Percentiles rank a stretch among this genome's conserved stretches.
Evolutionary conservation across 2,888 invertebrate genomes (phyloP).

Genomic region (Tipula unca): DNA sequence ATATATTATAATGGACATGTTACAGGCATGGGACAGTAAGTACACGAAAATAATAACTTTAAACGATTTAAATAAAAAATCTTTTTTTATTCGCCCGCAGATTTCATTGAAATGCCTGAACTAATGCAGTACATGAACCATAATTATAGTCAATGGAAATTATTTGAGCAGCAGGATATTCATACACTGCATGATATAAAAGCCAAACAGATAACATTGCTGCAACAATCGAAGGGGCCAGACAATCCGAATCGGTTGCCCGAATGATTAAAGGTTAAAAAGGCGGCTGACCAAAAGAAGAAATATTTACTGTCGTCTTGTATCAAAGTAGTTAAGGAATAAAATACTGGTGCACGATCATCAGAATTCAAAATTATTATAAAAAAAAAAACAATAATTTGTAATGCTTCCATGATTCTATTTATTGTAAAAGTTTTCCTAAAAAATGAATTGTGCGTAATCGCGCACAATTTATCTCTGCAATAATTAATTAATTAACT

Average conservation of each 20-base stretch:
- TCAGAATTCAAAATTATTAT: background rate
- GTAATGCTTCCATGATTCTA: background rate
- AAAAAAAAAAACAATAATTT: background rate
- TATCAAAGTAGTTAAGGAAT: background rate
- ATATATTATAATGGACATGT: slow-evolving; percentile 96
- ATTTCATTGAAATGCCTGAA: slow-evolving; percentile 89
- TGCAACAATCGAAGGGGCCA: background rate
- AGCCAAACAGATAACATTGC: slow-evolving; percentile 35
- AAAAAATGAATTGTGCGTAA: background rate
- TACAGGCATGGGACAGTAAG: slow-evolving; percentile 92
- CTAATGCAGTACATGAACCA: slow-evolving; percentile 71
- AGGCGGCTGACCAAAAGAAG: background rate
- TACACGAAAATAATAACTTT: background rate
- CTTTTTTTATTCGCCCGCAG: slow-evolving; percentile 41
- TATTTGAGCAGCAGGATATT: slow-evolving; percentile 67
- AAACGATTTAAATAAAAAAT: background rate
- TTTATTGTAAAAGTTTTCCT: slow-evolving; percentile 8
- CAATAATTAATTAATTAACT: background rate
- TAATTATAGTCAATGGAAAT: slow-evolving; percentile 89
- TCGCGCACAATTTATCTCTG: background rate
- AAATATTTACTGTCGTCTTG: background rate
- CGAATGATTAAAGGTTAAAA: background rate
- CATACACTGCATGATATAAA: slow-evolving; percentile 62
- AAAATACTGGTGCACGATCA: background rate
- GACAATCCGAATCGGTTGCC: background rate